Conservation (phyloP, 2,797 vertebrate genomes). For the Delichon dasypus region DNA sequence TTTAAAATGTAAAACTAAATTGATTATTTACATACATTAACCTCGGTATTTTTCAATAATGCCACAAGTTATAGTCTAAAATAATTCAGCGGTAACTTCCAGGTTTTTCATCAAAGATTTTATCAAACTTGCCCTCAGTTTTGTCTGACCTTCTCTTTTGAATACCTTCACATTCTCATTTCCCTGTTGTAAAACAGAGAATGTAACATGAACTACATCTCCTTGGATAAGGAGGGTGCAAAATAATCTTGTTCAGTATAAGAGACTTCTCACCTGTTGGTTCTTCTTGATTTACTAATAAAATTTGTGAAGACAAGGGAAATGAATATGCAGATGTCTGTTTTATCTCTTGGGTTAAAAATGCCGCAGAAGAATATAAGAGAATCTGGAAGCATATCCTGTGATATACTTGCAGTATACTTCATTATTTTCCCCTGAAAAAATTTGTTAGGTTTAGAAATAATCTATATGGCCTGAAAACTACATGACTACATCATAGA, state of each 20-base stretch:
- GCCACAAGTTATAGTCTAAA: background rate
- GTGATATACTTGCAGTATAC: background rate
- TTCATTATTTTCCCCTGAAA: background rate
- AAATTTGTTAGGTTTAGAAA: background rate
- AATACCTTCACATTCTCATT: background rate
- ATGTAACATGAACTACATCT: background rate
- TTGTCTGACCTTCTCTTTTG: background rate
- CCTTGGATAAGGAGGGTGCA: background rate
- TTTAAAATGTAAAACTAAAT: background rate
- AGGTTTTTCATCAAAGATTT: background rate
- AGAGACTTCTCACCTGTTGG: background rate
- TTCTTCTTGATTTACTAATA: background rate
- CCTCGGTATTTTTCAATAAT: background rate
- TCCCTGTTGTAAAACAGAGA: background rate
- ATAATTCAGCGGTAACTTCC: background rate
- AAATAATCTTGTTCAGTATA: background rate
- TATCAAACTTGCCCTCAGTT: background rate
- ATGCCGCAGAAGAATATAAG: background rate
- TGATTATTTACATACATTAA: background rate
- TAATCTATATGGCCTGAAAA: background rate
- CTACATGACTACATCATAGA: background rate
- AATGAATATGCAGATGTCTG: background rate
- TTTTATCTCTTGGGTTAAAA: background rate
- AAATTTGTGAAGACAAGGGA: background rate
- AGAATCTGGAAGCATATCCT: background rate